Evolutionary conservation across 2,888 invertebrate species (phyloP), one percentile per base, ranked within the genome.

Genomic region (Barypeithes pellucidus): DNA sequence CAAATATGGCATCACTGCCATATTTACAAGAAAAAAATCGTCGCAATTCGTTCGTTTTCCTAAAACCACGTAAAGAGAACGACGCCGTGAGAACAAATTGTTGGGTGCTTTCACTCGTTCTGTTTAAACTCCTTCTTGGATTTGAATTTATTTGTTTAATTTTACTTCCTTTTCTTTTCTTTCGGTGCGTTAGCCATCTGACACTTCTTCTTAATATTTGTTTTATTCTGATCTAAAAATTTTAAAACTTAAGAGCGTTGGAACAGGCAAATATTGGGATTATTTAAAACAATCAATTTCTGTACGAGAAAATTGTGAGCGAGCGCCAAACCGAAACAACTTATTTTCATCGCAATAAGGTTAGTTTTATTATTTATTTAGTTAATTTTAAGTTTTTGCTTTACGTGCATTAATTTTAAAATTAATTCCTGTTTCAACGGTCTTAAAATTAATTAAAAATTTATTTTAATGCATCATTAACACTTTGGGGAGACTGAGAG

Each of bases 91-190:
- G 60, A 60, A 60, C 16, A 39, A 59, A 24, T 12, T 45, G 33
- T 50, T 47, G 33, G n/a, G 60, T 61, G 68, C 68, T 68, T 68
- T 68, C 68, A 68, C 68, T 73, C 61, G 45, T 16, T 24, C 12
- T 65, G 43, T 62, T 62, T 67, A 62, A 57, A 61, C 54, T 63
- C 47, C 57, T 62, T 54, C 33, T 50, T 50, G 39, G 41, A 24
- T 54, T 57, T 57, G 18, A 41, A 62, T 72, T 67, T 59, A 43
- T 59, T 59, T 67, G 59, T 52, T 72, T 60, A 67, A 72, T 60
- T 65, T 66, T 73, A 66, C 60, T 22, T 67, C 43, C 41, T 67
- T 61, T 70, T 52, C 41, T 61, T 68, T 68, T 61, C 33, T 18
- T 18, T 43, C 68, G 9, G 5, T 29, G 45, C 61, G 61, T 60